These are phyloP conservation scores for Penaeus japonicus DNA, from an alignment of 1,140 invertebrate species.

Conservation along the genomic window DNA sequence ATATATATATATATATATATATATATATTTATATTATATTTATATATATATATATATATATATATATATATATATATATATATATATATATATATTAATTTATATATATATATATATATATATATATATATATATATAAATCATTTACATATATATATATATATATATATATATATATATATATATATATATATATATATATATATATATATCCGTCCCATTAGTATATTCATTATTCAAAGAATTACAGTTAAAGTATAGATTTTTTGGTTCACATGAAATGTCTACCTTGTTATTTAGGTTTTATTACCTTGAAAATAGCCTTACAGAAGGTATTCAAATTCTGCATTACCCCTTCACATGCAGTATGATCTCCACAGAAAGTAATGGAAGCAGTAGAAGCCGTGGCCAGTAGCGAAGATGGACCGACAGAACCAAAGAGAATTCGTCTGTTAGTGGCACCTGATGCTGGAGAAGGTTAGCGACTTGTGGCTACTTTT, in stretches of 20 bases:
- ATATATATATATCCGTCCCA: not conserved
- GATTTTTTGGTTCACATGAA: not conserved
- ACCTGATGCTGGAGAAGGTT: too few relatives aligned
- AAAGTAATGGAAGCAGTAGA: too few relatives aligned
- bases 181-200: not conserved
- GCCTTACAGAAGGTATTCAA: too few relatives aligned
- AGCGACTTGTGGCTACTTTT: too few relatives aligned
- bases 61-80: not conserved
- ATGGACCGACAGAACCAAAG: too few relatives aligned
- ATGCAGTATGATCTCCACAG: too few relatives aligned
- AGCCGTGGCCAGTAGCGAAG: too few relatives aligned
- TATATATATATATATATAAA: too few relatives aligned
- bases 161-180: not conserved
- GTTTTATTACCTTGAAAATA: not conserved
- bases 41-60: not conserved
- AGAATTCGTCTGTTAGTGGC: too few relatives aligned
- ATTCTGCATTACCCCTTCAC: too few relatives aligned
- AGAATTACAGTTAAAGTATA: not conserved
- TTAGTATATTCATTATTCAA: not conserved
- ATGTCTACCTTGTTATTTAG: not conserved
- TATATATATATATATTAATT: not conserved
- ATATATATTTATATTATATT: not conserved
- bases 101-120: not conserved
- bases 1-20: not conserved
- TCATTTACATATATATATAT: too few relatives aligned